Conservation (phyloP, 2,888 invertebrate genomes). For the Allacma fusca region DNA sequence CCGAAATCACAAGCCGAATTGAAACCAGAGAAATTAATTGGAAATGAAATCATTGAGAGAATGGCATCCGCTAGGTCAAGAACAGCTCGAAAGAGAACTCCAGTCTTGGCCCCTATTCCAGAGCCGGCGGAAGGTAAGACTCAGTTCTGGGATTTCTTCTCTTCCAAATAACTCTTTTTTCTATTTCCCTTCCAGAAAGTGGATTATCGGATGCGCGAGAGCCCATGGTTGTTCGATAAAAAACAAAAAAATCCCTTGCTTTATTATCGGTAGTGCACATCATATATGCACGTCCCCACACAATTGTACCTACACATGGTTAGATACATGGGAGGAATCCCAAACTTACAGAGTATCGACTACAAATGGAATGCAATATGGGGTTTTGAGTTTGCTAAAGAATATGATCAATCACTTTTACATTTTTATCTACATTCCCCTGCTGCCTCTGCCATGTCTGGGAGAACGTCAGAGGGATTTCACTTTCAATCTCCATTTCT, state of each 20-base stretch:
- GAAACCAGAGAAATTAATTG: constrained; percentile 53
- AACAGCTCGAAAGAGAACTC: constrained; percentile 49
- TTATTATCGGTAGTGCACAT: background rate
- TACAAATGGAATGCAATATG: background rate
- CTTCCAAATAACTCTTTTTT: background rate
- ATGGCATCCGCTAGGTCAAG: constrained; percentile 59
- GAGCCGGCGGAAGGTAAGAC: constrained; percentile 54
- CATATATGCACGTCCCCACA: background rate
- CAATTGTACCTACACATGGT: no score
- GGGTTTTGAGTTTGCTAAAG: background rate
- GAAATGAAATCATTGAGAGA: constrained; percentile 60
- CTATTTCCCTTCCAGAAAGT: background rate
- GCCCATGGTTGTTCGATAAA: background rate
- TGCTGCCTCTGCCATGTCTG: background rate
- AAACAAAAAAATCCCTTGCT: background rate
- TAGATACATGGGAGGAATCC: no score
- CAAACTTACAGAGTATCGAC: no score
- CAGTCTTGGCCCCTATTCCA: constrained; percentile 58
- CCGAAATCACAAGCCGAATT: constrained; percentile 22
- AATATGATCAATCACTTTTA: constrained; percentile 8
- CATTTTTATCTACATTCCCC: background rate
- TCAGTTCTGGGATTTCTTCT: constrained; percentile 8
- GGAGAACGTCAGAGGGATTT: background rate
- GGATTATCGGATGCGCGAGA: constrained; percentile 3
- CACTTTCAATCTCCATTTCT: background rate